Evolutionary conservation across 2,113 vertebrate genomes (phyloP).

Genomic region (Halcyon malimbica): DNA sequence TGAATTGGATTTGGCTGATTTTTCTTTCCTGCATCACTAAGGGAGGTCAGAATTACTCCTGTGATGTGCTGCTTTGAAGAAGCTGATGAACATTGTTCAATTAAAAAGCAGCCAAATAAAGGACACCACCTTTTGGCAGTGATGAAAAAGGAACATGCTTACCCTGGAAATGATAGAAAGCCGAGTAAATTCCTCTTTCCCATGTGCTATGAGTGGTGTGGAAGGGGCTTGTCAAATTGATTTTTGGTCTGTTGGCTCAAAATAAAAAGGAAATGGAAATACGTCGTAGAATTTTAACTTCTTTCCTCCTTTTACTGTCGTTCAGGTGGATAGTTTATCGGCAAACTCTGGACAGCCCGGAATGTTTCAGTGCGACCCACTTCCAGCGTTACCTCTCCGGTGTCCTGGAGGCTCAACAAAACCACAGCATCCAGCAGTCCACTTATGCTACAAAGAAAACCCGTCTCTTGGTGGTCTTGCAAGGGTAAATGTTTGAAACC

Average conservation of each 20-base stretch:
- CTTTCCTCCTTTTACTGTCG: background rate
- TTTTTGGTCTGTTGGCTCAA: background rate
- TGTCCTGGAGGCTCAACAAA: conserved; percentile 81
- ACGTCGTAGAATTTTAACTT: background rate
- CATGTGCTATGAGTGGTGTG: background rate
- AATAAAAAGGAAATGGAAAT: background rate
- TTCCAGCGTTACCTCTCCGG: conserved; percentile 88
- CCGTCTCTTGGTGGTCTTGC: conserved; percentile 86
- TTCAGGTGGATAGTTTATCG: conserved; percentile 89
- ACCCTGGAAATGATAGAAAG: background rate
- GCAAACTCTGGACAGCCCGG: conserved; percentile 80
- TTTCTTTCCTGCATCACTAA: background rate
- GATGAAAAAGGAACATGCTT: background rate
- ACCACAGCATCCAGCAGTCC: conserved; percentile 34
- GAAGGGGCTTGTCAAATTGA: background rate
- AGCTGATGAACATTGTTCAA: background rate
- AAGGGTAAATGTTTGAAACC: conserved; percentile 80
- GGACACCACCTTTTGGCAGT: background rate
- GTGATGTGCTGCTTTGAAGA: background rate
- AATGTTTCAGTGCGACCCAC: conserved; percentile 86
- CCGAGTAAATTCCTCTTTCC: background rate
- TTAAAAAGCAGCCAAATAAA: background rate
- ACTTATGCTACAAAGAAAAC: conserved; percentile 62
- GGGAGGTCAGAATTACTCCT: background rate
- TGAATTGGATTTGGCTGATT: background rate